Base-by-base conservation (phyloP, 2,888 invertebrate genomes). In the Eristalis intricaria region DNA sequence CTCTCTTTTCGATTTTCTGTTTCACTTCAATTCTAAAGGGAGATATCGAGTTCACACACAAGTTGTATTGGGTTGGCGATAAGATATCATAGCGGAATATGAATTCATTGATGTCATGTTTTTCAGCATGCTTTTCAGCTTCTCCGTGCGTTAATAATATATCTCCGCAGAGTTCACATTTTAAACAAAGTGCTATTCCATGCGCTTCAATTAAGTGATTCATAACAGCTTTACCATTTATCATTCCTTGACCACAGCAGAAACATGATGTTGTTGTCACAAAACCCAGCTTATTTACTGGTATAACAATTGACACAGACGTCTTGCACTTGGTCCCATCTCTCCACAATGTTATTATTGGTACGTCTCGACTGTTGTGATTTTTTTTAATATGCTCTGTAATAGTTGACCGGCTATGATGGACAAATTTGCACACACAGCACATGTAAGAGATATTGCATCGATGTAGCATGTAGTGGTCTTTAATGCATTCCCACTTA, bases 361-460 rank as follows among this genome's bases (percentile, higher is more conserved):
- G 87, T 40, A 87, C 87, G 56, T 83, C 83, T 29, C 87, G 38
- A n/a, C 68, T 32, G 19, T 84, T 87, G 60, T 87, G 87, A 19
- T 76, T 8, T 7, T 22, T 15, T 40, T 76, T 73, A 11, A 87
- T 84, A 58, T 87, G 87, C 7, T 69, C 32, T 3, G 22, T 56
- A 0, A 84, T 58, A 1, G 29, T 66, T 5, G 13, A 11, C 15
- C 15, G 58, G 8, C 29, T 68, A 35, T 83, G 79, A 58, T 87
- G 73, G 0, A 71, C 1, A 35, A 73, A 84, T 58, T 76, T 87
- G n/a, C 87, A 87, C 7, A 83, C 87, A 10, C 83, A 68, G n/a
- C 87, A 87, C 26, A 83, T 40, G 5, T 64, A 7, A 15, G 19
- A 50, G 5, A 76, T 0, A 0, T 75, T 50, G 15, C 64, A 11